phyloP scores from a whole-genome alignment of 2,888 invertebrate species.

The Pammene aurita region DNA sequence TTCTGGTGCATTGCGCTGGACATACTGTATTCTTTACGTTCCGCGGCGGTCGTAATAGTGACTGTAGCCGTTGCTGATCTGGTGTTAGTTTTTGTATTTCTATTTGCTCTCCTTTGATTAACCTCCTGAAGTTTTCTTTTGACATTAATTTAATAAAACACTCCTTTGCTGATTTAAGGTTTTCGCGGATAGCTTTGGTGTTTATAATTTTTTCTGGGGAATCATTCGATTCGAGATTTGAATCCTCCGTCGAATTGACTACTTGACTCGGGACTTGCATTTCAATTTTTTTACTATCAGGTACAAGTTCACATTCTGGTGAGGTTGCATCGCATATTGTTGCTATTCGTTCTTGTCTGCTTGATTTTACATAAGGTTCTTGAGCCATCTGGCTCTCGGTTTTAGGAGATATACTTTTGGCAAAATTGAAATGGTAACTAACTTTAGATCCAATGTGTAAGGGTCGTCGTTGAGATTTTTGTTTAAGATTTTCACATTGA shows the following conservation, averaged over 20 bases:
- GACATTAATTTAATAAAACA: background rate
- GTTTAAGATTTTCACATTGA: background rate
- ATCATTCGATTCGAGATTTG: background rate
- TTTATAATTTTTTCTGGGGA: background rate
- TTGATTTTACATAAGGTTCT: background rate
- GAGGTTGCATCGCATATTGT: background rate
- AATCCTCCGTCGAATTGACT: background rate
- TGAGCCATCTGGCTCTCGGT: background rate
- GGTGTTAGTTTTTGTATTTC: background rate
- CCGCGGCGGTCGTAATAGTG: background rate
- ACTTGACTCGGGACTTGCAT: background rate
- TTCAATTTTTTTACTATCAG: background rate
- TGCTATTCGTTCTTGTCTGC: background rate
- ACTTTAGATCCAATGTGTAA: slow-evolving; percentile 14
- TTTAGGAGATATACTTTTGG: slow-evolving; percentile 10
- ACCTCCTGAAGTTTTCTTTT: slow-evolving; percentile 1
- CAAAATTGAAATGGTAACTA: slow-evolving; percentile 15
- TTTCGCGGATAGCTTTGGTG: background rate
- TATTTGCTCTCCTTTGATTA: slow-evolving; percentile 11
- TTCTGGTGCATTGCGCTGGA: background rate
- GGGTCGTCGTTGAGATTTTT: slow-evolving; percentile 9
- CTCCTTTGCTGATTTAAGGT: background rate
- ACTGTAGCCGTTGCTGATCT: background rate
- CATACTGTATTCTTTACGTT: background rate
- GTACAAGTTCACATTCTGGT: slow-evolving; percentile 1